Base-by-base conservation (phyloP, 2,888 invertebrate species). In the Microctonus hyperodae region DNA sequence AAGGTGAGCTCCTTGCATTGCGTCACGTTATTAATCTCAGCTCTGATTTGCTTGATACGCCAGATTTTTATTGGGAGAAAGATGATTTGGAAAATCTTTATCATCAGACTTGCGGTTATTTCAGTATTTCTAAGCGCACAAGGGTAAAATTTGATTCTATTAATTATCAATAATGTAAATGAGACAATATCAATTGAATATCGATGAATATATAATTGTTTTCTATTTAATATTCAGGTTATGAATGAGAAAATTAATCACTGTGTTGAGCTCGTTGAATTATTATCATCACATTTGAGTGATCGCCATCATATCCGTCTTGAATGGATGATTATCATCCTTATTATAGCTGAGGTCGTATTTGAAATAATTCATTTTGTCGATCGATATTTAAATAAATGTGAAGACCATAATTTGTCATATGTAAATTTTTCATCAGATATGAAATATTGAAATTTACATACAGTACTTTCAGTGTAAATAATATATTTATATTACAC, bases 41-140 rank as follows among this genome's bases (percentile, higher is more conserved):
- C 74, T 97, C 97, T 0, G 97, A 98, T 84, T 86, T 98, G 51
- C 86, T 98, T 72, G 97, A 97, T 83, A 95, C 95, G 0, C 97
- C 98, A 0, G 98, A 98, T 85, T 97, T 97, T 85, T 98, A 98
- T 85, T 98, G 98, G 98, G 98, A 98, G 78, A 89, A 96, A 63
- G 96, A 97, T 75, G 88, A 93, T 64, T 86, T 98, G 33, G 98
- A 98, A 85, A 86, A 85, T 0, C 86, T 98, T 6, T 98, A 97
- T 84, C 88, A 91, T 67, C 90, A 91, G 79, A 92, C 93, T 0
- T 92, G 92, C 70, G 88, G 89, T 1, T 95, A 97, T 85, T 94
- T 97, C 78, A 92, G 90, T 72, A 94, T 97, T 69, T 86, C 90
- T 0, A 89, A 94, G 75, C 87, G 98, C 70, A 96, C 96, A 9